Base-by-base conservation (phyloP, 1,140 invertebrate genomes). In the Drosophila ironensis region DNA sequence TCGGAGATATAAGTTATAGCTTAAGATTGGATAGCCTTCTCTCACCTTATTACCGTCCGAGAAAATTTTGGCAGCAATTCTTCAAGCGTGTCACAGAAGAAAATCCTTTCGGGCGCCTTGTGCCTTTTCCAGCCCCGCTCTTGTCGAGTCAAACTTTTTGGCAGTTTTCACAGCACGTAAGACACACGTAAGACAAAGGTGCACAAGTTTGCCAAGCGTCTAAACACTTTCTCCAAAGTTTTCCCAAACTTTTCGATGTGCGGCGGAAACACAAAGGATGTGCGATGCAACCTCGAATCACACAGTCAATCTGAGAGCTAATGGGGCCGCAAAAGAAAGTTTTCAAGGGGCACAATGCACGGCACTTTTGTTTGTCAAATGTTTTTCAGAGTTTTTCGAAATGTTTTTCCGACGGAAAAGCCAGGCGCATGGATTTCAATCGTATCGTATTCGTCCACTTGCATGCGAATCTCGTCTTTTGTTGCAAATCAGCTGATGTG, bases 21-120 rank as follows among this genome's bases (percentile, higher is more conserved):
- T 5, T 3, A 22, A 22, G 20, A 3, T 22, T 22, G 2, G 2
- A 22, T 22, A 14, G 6, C 1, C 12, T 8, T 0, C 8, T 68
- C 72, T 87, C 73, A 90, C 89, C 89, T 90, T 90, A 74, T 90
- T 90, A 42, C 89, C 89, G 89, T 90, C 89, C 71, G 89, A 90
- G 77, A 90, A 90, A 90, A 90, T 90, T 87, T 88, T 90, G 88
- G 57, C 86, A 78, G 68, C 47, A 84, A 81, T 89, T 82, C 72
- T 80, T 73, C 76, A 71, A 88, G 78, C 84, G 66, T 73, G 38
- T 56, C 73, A 69, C 60, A 78, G 70, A 87, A 88, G 76, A 77
- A 80, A 88, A 74, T 89, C 63, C 81, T 80, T 72, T 40, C 7
- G 27, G 54, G 33, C n/a, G n/a, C 44, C 47, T 20, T 4, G 51